Conservation (phyloP, 2,888 invertebrate species). For the Dermolepida albohirtum region DNA sequence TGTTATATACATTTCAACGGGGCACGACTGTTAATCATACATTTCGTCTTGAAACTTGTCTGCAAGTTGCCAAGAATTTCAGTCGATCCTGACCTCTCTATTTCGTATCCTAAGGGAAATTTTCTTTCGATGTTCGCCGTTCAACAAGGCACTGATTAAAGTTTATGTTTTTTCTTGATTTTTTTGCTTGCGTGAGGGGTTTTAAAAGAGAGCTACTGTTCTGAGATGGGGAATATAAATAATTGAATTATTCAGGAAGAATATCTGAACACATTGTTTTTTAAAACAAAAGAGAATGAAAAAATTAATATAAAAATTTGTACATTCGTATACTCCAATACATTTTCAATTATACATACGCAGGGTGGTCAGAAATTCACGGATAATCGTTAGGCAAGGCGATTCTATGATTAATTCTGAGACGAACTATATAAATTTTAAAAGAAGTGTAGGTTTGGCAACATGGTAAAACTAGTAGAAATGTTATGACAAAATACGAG, state of each 20-base stretch:
- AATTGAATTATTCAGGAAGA: constrained; percentile 19
- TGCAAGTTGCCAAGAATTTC: constrained; percentile 12
- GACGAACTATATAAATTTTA: no score
- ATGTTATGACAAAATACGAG: no score
- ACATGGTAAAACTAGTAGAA: no score
- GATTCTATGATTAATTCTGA: no score
- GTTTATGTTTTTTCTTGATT: constrained; percentile 13
- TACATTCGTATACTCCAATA: no score
- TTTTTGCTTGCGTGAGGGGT: background rate
- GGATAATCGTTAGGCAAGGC: no score
- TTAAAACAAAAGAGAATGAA: no score
- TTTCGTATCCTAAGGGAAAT: constrained; percentile 33
- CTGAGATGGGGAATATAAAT: constrained; percentile 15
- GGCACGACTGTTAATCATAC: constrained; percentile 31
- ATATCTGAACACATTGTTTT: no score
- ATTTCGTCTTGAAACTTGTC: constrained; percentile 30
- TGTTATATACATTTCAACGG: constrained; percentile 31
- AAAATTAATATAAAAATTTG: no score
- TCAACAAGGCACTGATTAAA: constrained; percentile 29
- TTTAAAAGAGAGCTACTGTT: background rate
- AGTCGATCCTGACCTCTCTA: constrained; percentile 28
- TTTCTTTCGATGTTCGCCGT: constrained; percentile 20
- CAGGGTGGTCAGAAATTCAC: no score
- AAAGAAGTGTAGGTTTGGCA: no score
- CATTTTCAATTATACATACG: no score